Base-by-base conservation (phyloP, 2,797 vertebrate species). In the Cirrhinus molitorella region DNA sequence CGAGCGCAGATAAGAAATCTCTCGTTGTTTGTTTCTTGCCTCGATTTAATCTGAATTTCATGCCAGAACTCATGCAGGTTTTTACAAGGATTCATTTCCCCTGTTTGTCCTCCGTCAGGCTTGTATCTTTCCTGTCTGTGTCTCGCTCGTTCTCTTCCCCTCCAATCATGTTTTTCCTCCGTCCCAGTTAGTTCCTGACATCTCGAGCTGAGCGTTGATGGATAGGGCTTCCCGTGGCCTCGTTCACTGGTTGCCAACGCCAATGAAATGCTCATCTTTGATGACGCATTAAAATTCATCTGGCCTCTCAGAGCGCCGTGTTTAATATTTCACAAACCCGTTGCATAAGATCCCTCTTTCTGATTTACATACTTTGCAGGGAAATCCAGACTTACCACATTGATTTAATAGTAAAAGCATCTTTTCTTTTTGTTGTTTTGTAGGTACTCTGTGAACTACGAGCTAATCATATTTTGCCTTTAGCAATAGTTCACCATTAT, bases 211-310 rank as follows among this genome's bases (percentile, higher is more conserved):
- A 63, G 57, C 16, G 31, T 14, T 81, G 79, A 80, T 55, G 34
- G 51, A 45, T 59, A 17, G 45, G 43, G 25, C 55, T 73, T 81
- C 67, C 79, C 7, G 51, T 72, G 25, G 67, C 53, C 25, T 72
- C 17, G 55, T 81, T 71, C 68, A 72, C 25, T 2, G 55, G 5
- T 61, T 72, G 66, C 49, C 67, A n/a, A 49, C 7, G 31, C 23
- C 3, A 7, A 59, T 57, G 3, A 70, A 71, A 57, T n/a, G n/a
- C 66, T 70, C 31, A 21, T 71, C 67, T 72, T 59, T 63, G 75
- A 77, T 49, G 68, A 81, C 16, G 23, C 67, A 80, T 81, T 63
- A 51, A 74, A 74, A 65, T 74, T 65, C 43, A 61, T 55, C n/a
- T n/a, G 53, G 25, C 37, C 45, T 71, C 67, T 61, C 68, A 1